Evolutionary conservation across 1,140 invertebrate species (phyloP), one percentile per base, ranked within the genome.

Genomic region (Drepana arcuata): DNA sequence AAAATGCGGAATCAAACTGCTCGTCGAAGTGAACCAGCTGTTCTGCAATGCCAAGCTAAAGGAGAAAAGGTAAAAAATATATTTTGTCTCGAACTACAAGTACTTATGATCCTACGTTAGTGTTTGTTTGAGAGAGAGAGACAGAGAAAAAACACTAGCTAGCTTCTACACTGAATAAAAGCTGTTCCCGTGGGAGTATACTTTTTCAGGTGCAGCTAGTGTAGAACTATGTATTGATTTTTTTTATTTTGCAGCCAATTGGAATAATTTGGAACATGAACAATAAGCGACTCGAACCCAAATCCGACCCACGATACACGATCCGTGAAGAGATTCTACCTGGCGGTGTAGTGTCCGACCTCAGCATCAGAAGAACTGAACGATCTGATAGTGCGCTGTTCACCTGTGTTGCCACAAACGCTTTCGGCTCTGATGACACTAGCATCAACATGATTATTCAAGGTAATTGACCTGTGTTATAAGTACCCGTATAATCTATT

Each of bases 191-290:
- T n/a, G n/a, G n/a, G n/a, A n/a, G n/a, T n/a, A n/a, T n/a, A n/a
- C n/a, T n/a, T n/a, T n/a, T n/a, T n/a, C n/a, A n/a, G n/a, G n/a
- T n/a, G n/a, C n/a, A n/a, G n/a, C n/a, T n/a, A n/a, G n/a, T n/a
- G n/a, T n/a, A n/a, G n/a, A n/a, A n/a, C n/a, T n/a, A n/a, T n/a
- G n/a, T n/a, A n/a, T n/a, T n/a, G n/a, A n/a, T n/a, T n/a, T n/a
- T n/a, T n/a, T n/a, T n/a, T n/a, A n/a, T n/a, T 11, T 41, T 44
- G 16, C 49, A 82, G 86, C 96, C 96, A 14, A 94, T 99, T 68
- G 94, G 94, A 53, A 96, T 98, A 28, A 87, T 95, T 12, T 98
- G 96, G 97, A 96, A 95, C 79, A 95, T 95, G 89, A 95, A 96
- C 75, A 95, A 94, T 77, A 95, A 95, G 72, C 88, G 94, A 31